A percentile compares a stretch with the other conserved stretches of the same genome.
Evolutionary conservation across 37 sponge, comb jelly and placozoan species (phyloP).

Genomic region (Corticium candelabrum): DNA sequence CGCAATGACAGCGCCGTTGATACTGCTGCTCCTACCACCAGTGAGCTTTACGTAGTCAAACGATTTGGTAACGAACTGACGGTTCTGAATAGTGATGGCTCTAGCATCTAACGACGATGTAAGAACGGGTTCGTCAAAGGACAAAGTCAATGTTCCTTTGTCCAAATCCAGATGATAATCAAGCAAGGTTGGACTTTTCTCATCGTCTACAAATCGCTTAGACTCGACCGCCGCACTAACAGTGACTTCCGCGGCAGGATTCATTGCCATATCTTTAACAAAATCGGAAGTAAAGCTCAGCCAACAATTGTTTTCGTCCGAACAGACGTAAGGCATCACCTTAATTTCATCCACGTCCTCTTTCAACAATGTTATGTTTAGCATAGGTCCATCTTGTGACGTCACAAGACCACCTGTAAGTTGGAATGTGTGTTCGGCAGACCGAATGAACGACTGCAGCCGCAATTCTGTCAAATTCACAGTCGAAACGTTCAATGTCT

Average conservation of each 20-base stretch:
- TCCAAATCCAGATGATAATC: conserved; percentile 50
- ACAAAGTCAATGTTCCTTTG: conserved; percentile 46
- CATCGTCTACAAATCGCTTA: conserved; percentile 52
- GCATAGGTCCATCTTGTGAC: conserved; percentile 23
- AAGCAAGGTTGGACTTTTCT: conserved; percentile 37
- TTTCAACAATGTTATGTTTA: conserved; percentile 37
- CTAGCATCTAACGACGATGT: conserved; percentile 18
- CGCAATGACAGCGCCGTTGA: conserved; percentile 38
- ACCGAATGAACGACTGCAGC: conserved; percentile 67
- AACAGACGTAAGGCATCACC: conserved; percentile 52
- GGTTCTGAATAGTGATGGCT: conserved; percentile 47
- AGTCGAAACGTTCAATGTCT: conserved; percentile 56
- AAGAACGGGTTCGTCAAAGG: conserved; percentile 70
- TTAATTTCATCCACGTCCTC: conserved; percentile 57
- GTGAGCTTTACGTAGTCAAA: conserved; percentile 19
- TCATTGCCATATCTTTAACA: conserved; percentile 62
- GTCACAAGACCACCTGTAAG: conserved; percentile 55
- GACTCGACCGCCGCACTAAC: conserved; percentile 32
- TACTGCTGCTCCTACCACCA: conserved; percentile 34
- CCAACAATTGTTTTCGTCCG: conserved; percentile 84
- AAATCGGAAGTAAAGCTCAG: conserved; percentile 23
- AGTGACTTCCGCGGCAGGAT: conserved; percentile 20
- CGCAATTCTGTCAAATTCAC: conserved; percentile 51
- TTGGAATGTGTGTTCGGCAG: conserved; percentile 26
- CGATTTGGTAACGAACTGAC: background rate